Percentiles rank a stretch among this genome's conserved stretches.
These are phyloP conservation scores for Darwinula stevensoni DNA, from an alignment of 2,888 invertebrate species.

Conservation along the genomic window DNA sequence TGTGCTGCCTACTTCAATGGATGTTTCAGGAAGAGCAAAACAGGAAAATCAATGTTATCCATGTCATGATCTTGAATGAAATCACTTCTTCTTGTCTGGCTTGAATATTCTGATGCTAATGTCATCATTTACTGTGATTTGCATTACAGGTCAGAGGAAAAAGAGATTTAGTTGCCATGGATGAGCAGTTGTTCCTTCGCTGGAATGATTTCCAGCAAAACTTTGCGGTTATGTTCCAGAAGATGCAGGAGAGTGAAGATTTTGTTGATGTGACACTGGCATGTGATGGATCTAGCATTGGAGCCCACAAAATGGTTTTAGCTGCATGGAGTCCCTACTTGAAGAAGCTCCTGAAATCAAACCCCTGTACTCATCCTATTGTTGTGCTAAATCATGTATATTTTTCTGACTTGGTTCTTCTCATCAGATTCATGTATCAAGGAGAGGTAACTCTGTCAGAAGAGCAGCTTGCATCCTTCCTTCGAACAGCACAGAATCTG, in stretches of 20 bases:
- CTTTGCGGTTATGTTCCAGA: not conserved
- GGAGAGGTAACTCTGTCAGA: slow-evolving; percentile 10
- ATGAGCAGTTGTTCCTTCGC: no score
- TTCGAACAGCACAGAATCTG: slow-evolving; percentile 10
- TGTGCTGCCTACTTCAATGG: no score
- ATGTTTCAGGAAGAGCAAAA: no score
- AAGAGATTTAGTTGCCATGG: no score
- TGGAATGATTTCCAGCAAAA: not conserved
- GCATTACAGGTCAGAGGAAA: no score
- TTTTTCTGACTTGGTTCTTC: slow-evolving; percentile 9
- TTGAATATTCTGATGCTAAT: no score
- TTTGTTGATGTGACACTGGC: slow-evolving; percentile 15
- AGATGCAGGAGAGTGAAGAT: slow-evolving; percentile 11
- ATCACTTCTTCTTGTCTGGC: no score
- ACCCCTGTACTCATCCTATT: slow-evolving; percentile 10
- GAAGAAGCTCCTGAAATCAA: slow-evolving; percentile 41
- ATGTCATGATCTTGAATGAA: no score
- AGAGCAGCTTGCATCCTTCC: slow-evolving; percentile 10
- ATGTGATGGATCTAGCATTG: slow-evolving; percentile 14
- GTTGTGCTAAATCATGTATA: slow-evolving; percentile 10
- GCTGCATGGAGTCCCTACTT: slow-evolving; percentile 83
- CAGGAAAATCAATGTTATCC: no score
- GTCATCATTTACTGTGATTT: no score
- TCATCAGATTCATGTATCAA: slow-evolving; percentile 10
- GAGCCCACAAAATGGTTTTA: slow-evolving; percentile 30